phyloP scores from a whole-genome alignment of 2,113 vertebrate genomes.

The Cololabis saira region DNA sequence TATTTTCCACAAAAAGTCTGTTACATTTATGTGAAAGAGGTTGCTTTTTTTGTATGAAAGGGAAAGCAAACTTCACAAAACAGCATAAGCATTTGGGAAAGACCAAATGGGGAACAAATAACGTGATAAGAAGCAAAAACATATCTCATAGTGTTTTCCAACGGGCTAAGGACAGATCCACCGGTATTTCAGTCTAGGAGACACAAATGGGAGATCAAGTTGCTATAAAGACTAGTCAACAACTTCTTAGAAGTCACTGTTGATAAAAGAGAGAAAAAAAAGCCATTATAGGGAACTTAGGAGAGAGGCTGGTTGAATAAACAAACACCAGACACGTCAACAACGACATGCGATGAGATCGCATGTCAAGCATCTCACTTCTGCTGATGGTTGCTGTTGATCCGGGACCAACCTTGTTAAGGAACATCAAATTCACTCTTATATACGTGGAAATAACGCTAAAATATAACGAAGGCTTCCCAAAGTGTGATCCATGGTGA shows the following conservation, averaged over 20 bases:
- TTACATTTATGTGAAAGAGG: slow-evolving; percentile 17
- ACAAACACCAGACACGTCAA: slow-evolving; percentile 9
- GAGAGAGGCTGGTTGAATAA: slow-evolving; percentile 5
- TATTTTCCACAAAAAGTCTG: slow-evolving; percentile 24
- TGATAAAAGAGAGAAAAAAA: background rate
- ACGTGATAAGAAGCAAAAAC: slow-evolving; percentile 4
- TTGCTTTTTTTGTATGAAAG: slow-evolving; percentile 18
- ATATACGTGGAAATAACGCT: too few species aligned
- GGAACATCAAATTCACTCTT: too few species aligned
- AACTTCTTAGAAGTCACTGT: slow-evolving; percentile 46
- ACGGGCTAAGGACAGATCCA: background rate
- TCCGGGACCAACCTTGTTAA: too few species aligned
- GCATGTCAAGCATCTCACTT: too few species aligned
- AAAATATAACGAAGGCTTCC: too few species aligned
- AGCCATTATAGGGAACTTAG: slow-evolving; percentile 30
- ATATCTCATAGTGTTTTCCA: slow-evolving; percentile 10
- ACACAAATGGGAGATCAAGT: too few species aligned
- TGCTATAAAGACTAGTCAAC: too few species aligned
- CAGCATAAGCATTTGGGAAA: background rate
- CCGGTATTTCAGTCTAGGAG: background rate
- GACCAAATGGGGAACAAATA: slow-evolving; percentile 37
- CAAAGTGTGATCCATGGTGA: too few species aligned
- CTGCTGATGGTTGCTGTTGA: too few species aligned
- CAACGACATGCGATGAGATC: slow-evolving; percentile 6
- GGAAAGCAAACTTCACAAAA: background rate